Conservation (phyloP, 2,797 vertebrate species). For the Falco concolor region DNA sequence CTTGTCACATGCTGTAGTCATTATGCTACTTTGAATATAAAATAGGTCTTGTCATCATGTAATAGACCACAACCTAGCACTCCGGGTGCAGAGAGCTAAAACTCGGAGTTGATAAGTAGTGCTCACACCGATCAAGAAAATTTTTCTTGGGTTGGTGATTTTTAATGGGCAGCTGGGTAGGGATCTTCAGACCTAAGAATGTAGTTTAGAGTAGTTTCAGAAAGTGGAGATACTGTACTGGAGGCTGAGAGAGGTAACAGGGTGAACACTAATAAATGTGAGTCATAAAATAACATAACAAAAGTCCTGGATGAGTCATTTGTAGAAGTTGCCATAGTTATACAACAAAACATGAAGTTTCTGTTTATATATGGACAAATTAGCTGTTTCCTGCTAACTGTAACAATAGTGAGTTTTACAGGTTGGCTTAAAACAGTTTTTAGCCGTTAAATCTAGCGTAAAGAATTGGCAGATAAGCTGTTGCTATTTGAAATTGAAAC, state of each 20-base stretch:
- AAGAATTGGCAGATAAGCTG: neutral
- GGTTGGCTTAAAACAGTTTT: slow-evolving; percentile 30
- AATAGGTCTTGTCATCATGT: slow-evolving; percentile 41
- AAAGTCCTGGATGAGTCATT: slow-evolving; percentile 52
- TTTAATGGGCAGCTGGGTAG: neutral
- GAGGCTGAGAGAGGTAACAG: slow-evolving; percentile 8
- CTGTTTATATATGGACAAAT: slow-evolving; percentile 49
- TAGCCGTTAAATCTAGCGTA: slow-evolving; percentile 6
- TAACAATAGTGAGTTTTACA: neutral
- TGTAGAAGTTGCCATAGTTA: slow-evolving; percentile 55
- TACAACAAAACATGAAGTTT: slow-evolving; percentile 55
- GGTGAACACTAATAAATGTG: slow-evolving; percentile 20
- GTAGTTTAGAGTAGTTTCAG: neutral
- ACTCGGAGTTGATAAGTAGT: neutral
- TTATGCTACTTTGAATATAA: slow-evolving; percentile 60
- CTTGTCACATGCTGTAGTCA: slow-evolving; percentile 54
- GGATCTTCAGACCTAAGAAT: neutral
- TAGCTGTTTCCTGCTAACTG: slow-evolving; percentile 30
- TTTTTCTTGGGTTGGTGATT: neutral
- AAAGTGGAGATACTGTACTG: neutral
- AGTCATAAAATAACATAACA: slow-evolving; percentile 45
- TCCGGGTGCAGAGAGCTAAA: neutral
- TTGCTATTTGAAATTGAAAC: slow-evolving; percentile 54
- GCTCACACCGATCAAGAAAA: neutral
- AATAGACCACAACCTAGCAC: neutral